Conservation (phyloP, 2,888 invertebrate genomes). For the Pecten maximus region DNA sequence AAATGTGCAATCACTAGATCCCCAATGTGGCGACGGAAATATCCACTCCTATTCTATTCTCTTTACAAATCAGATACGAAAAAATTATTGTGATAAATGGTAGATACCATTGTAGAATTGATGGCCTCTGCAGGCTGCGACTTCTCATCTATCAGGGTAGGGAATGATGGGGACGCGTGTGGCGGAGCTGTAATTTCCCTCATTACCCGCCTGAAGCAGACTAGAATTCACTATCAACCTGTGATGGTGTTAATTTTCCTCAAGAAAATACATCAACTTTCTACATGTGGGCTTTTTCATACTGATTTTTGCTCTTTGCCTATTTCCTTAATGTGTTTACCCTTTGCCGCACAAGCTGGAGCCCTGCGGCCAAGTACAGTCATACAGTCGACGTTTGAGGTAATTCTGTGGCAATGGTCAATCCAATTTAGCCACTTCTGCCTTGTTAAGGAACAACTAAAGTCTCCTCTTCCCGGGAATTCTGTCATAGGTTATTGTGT, state of each 20-base stretch:
- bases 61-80: constrained; percentile 32
- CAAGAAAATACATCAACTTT: not conserved
- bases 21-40: constrained; percentile 15
- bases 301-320: not conserved
- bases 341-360: constrained; percentile 13
- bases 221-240: constrained; percentile 29
- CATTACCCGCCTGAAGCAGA: constrained; percentile 13
- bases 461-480: not conserved
- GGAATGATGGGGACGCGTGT: constrained; percentile 20
- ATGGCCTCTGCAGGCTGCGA: constrained; percentile 23
- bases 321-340: constrained; percentile 18
- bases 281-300: constrained; percentile 35
- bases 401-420: constrained; percentile 16
- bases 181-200: constrained; percentile 20
- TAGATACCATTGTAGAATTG: constrained; percentile 22
- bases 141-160: constrained; percentile 14
- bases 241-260: constrained; percentile 31
- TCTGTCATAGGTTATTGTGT: constrained; percentile 14
- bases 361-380: not conserved
- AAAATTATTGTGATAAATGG: constrained; percentile 24
- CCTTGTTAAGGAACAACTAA: constrained; percentile 12
- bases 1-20: constrained; percentile 1
- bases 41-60: constrained; percentile 15
- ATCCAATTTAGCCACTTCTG: constrained; percentile 32
- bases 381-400: not conserved